Evolutionary conservation across 1,140 invertebrate genomes (phyloP), one percentile per base, ranked within the genome.

Genomic region (Solenopsis invicta): DNA sequence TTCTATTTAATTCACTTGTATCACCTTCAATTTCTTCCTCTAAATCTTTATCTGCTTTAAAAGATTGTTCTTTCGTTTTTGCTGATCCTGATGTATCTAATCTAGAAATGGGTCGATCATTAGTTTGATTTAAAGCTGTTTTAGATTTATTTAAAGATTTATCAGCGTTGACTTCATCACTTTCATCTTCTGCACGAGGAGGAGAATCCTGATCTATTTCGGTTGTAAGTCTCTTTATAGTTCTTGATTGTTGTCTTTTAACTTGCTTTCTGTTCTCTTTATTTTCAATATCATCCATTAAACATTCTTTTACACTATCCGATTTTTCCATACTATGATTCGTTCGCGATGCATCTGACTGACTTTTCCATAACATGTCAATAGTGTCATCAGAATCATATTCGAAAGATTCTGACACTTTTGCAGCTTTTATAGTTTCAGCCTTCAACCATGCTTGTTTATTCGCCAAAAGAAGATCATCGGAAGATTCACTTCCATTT

Each of bases 351-450:
- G 21, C 41, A 59, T 90, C 77, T n/a, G 1, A 21, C 16, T 10
- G n/a, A 4, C 16, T 72, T 50, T 86, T 78, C n/a, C 86, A 74
- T 34, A 91, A 29, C 9, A 92, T 2, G 41, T 41, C 41, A 41
- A 41, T 50, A 0, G 89, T 91, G 54, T 93, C 91, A 45, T 92
- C 89, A 4, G 89, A 91, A 86, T 93, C 91, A 64, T 87, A 89
- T 76, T 90, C 87, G 4, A 41, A 88, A 8, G 24, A 29, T 41
- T 67, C 41, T 18, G 85, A 59, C 2, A 82, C 64, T 18, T 86
- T 78, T 0, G 34, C 24, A 0, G 34, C n/a, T 45, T 64, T 69
- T 4, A 81, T 34, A 0, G 71, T 88, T 76, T 91, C 85, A 45
- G 86, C 75, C 13, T 48, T 37, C 6, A 71, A 64, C 85, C 77